A percentile compares a stretch with the other conserved stretches of the same genome.
Conservation (phyloP, 2,888 invertebrate species). For the Brachynemurus nebulosus region DNA sequence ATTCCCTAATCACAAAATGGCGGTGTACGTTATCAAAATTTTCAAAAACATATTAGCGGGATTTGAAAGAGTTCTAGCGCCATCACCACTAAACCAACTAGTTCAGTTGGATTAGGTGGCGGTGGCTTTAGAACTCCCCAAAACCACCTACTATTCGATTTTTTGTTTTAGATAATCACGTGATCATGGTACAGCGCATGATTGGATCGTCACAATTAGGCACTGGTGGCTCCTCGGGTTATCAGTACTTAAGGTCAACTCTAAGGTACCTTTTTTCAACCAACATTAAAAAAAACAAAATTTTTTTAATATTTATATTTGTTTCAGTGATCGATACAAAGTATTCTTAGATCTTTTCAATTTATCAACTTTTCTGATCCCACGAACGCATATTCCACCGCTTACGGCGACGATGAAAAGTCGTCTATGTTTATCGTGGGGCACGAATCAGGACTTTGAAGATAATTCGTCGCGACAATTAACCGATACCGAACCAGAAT, state of each 20-base stretch:
- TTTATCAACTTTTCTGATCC: constrained; percentile 89
- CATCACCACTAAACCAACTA: neutral
- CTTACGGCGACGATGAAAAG: constrained; percentile 71
- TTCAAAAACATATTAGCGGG: too few species aligned
- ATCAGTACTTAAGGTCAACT: constrained; percentile 93
- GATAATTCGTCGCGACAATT: neutral
- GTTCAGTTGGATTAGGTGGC: neutral
- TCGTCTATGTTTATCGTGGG: constrained; percentile 48
- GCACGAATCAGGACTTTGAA: constrained; percentile 17
- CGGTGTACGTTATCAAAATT: constrained; percentile 52
- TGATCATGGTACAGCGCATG: constrained; percentile 97
- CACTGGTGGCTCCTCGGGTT: constrained; percentile 96
- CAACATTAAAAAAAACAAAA: constrained; percentile 15
- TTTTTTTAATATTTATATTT: neutral
- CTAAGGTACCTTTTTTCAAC: too few species aligned
- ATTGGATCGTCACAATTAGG: constrained; percentile 92
- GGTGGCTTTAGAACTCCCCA: too few species aligned
- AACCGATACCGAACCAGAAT: constrained; percentile 13
- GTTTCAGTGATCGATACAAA: constrained; percentile 90
- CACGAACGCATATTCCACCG: constrained; percentile 80
- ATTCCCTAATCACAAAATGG: constrained; percentile 97
- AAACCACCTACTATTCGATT: constrained; percentile 6
- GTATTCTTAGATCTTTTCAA: constrained; percentile 97
- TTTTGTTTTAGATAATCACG: constrained; percentile 78
- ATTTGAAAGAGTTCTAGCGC: too few species aligned